Percentiles rank a stretch among this genome's conserved stretches.
These are phyloP conservation scores for Latrodectus hesperus DNA, from an alignment of 2,888 invertebrate species.

Conservation along the genomic window DNA sequence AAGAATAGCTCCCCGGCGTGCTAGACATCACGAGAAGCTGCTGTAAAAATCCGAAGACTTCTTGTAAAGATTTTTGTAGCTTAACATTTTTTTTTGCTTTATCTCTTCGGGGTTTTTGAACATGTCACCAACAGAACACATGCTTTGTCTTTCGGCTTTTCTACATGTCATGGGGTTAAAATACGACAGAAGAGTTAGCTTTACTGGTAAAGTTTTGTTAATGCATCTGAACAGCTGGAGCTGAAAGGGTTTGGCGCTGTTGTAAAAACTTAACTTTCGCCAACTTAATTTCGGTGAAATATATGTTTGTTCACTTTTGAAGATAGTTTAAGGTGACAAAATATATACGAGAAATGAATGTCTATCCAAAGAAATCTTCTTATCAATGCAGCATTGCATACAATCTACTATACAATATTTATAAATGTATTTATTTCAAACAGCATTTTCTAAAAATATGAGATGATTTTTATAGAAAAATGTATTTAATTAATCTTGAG, in stretches of 20 bases:
- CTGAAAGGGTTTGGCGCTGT: not conserved
- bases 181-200: conserved; percentile 4
- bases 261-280: too few relatives aligned
- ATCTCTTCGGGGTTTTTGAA: conserved; percentile 14
- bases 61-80: conserved; percentile 12
- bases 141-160: conserved; percentile 21
- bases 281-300: too few relatives aligned
- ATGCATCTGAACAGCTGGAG: not conserved
- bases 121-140: conserved; percentile 33
- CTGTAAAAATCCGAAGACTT: conserved; percentile 34
- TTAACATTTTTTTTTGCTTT: not conserved
- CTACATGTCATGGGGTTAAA: conserved; percentile 8
- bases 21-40: conserved; percentile 42
- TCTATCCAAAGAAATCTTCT: too few relatives aligned
- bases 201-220: not conserved
- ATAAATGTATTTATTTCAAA: too few relatives aligned
- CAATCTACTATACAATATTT: too few relatives aligned
- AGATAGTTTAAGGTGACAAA: too few relatives aligned
- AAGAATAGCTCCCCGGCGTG: conserved; percentile 37
- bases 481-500: too few relatives aligned
- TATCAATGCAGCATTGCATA: too few relatives aligned
- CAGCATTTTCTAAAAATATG: too few relatives aligned
- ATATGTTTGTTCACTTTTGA: too few relatives aligned
- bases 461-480: too few relatives aligned
- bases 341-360: too few relatives aligned